These are phyloP conservation scores for Oeneis ivallda DNA, from an alignment of 2,888 invertebrate species.

Conservation along the genomic window DNA sequence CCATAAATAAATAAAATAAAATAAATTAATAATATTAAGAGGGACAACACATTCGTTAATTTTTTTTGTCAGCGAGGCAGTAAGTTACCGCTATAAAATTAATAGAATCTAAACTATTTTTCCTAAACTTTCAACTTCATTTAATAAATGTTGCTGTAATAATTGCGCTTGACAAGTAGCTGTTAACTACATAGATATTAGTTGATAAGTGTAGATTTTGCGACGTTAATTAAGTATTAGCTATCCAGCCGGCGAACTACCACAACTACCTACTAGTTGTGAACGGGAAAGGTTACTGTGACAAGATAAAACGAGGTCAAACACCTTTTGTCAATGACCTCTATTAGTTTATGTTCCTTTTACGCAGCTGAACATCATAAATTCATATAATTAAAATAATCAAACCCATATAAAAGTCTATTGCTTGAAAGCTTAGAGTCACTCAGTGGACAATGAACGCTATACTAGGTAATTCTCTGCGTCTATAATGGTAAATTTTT, in stretches of 20 bases:
- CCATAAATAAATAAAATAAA: too few relatives aligned
- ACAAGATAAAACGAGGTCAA: background rate
- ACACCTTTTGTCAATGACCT: background rate
- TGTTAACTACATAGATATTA: background rate
- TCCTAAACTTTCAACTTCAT: background rate
- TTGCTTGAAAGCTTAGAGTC: too few relatives aligned
- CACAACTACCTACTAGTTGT: background rate
- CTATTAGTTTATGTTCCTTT: background rate
- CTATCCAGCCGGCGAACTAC: background rate
- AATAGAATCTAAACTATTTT: background rate
- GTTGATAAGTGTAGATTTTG: constrained; percentile 9
- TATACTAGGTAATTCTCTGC: too few relatives aligned
- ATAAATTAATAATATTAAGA: too few relatives aligned
- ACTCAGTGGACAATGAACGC: too few relatives aligned
- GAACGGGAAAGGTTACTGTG: constrained; percentile 4
- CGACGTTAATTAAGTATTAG: constrained; percentile 7
- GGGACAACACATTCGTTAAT: too few relatives aligned
- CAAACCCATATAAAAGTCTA: background rate
- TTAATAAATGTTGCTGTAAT: background rate
- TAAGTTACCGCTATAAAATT: too few relatives aligned
- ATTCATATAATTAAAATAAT: background rate
- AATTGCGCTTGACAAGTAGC: constrained; percentile 4
- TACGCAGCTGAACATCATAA: background rate
- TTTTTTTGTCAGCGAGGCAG: too few relatives aligned
- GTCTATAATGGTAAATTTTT: too few relatives aligned